Conservation (phyloP, 1,140 invertebrate species). For the Drosophila sulfurigaster region DNA sequence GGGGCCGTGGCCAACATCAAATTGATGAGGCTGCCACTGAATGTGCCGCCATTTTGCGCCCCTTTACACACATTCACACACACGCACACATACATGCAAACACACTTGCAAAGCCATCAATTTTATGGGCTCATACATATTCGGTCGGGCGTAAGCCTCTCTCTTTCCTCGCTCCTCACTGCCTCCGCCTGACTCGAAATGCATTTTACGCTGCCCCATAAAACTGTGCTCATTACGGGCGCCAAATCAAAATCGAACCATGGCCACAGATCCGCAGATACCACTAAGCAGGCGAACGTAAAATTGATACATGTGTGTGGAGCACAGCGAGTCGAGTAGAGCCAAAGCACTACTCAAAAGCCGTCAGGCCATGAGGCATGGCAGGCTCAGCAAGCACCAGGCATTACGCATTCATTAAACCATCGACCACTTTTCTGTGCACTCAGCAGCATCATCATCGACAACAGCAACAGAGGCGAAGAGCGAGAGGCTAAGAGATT, state of each 20-base stretch:
- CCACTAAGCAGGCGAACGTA: conserved; percentile 68
- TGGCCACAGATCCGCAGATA: conserved; percentile 24
- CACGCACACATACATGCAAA: conserved; percentile 6
- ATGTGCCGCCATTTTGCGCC: conserved; percentile 47
- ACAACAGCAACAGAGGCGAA: conserved; percentile 4
- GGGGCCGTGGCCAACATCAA: conserved; percentile 64
- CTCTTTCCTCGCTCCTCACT: not conserved
- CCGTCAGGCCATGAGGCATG: not conserved
- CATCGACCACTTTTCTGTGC: conserved; percentile 63
- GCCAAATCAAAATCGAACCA: conserved; percentile 76
- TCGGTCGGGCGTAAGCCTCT: conserved; percentile 27
- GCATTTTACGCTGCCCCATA: conserved; percentile 65
- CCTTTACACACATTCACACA: conserved; percentile 40
- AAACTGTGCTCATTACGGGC: conserved; percentile 72
- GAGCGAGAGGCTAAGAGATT: conserved; percentile 53
- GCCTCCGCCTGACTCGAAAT: conserved; percentile 28
- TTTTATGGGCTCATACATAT: conserved; percentile 70
- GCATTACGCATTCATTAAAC: conserved; percentile 74
- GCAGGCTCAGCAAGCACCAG: conserved; percentile 23
- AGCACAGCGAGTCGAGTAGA: conserved; percentile 30
- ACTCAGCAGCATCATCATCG: conserved; percentile 49
- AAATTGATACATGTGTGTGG: conserved; percentile 70
- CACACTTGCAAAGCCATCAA: conserved; percentile 53
- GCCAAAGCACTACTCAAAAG: conserved; percentile 48
- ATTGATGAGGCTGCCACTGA: conserved; percentile 72